Evolutionary conservation across 1,140 invertebrate species (phyloP), one percentile per base, ranked within the genome.

Genomic region (Bombus pyrosoma): DNA sequence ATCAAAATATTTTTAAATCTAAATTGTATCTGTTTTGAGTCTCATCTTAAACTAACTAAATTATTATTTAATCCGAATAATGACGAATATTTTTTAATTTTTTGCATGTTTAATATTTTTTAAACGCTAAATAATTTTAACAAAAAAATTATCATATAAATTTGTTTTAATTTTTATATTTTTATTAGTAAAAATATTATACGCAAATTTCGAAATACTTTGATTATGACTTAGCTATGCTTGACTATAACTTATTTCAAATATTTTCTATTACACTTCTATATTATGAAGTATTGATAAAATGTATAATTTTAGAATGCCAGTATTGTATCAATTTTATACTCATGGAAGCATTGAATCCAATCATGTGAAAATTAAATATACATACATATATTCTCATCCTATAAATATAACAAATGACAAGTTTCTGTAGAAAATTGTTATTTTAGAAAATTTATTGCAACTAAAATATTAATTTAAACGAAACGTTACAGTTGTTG

Each of bases 311-410:
- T 81, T 62, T 62, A 43, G 37, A 73, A 73, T 41, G 34, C 0
- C 34, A 47, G 22, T 53, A 4, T 81, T 74, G 62, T 37, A 74
- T 74, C 62, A 64, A 15, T 59, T 32, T 81, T 73, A 73, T 43
- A 43, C 28, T 43, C 12, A n/a, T 64, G 25, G 3, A 22, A 43
- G 47, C 57, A 47, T 2, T 43, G 28, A n/a, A 37, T 47, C 12
- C 5, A 13, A 25, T 47, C 5, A 37, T 47, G 32, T 15, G 5
- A 41, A 82, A 64, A 74, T 18, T 47, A 47, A 18, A 34, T 22
- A 53, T 53, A 53, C 47, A 53, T 53, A 53, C 18, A 43, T 25
- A 18, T 8, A 15, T 64, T 18, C 3, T n/a, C 2, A 47, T 47
- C 15, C 10, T 4, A 39, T 43, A 13, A 43, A 43, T 34, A 41